Evolutionary conservation across 2,888 invertebrate genomes (phyloP).

Genomic region (Galerucella calmariensis): DNA sequence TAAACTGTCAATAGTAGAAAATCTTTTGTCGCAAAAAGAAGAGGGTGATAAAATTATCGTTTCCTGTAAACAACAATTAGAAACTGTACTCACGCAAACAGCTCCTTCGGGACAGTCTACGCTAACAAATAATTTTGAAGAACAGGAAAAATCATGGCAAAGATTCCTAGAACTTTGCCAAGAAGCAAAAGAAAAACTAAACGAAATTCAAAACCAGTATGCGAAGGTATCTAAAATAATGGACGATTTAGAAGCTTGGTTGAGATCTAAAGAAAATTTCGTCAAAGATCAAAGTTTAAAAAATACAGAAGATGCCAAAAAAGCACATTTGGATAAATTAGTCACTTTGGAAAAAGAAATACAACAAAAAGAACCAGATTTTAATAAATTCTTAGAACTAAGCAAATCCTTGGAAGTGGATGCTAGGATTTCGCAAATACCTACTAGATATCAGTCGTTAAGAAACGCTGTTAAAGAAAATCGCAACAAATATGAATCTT

Average conservation of each 20-base stretch:
- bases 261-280: constrained; percentile 84
- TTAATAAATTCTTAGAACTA: constrained; percentile 75
- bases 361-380: constrained; percentile 73
- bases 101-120: constrained; percentile 80
- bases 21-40: constrained; percentile 77
- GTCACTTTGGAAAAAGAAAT: constrained; percentile 79
- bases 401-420: constrained; percentile 80
- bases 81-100: constrained; percentile 80
- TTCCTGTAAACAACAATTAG: constrained; percentile 77
- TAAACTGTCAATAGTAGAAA: constrained; percentile 79
- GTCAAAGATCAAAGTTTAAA: constrained; percentile 91
- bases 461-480: constrained; percentile 86
- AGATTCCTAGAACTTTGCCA: constrained; percentile 78
- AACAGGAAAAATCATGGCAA: constrained; percentile 79
- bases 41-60: constrained; percentile 79
- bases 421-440: constrained; percentile 80
- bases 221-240: constrained; percentile 82
- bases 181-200: constrained; percentile 77
- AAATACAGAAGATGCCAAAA: constrained; percentile 85
- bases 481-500: constrained; percentile 83
- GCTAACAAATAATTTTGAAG: constrained; percentile 78
- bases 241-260: constrained; percentile 84
- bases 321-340: constrained; percentile 80
- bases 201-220: constrained; percentile 82
- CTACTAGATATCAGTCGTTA: constrained; percentile 84